Evolutionary conservation across 2,797 vertebrate genomes (phyloP).

Genomic region (Sphaeramia orbicularis): DNA sequence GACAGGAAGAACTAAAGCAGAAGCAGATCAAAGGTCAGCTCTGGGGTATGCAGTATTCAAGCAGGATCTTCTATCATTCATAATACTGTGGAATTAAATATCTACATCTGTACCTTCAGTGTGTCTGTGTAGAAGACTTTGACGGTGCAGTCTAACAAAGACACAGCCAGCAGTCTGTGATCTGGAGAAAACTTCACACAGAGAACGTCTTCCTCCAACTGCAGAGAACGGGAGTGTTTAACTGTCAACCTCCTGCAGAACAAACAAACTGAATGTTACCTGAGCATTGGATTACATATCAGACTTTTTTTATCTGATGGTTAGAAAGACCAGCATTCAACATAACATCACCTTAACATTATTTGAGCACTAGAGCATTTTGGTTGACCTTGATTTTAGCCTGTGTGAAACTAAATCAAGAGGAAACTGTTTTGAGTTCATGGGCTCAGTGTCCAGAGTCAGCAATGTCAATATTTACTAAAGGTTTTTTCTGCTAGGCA

Average conservation of each 20-base stretch:
- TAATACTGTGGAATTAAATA: too few species aligned
- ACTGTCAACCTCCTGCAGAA: conserved; percentile 87
- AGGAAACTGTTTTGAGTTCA: too few species aligned
- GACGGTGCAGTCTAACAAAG: conserved; percentile 95
- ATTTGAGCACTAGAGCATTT: too few species aligned
- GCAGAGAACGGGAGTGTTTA: conserved; percentile 90
- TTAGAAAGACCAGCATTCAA: too few species aligned
- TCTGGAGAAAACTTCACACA: conserved; percentile 93
- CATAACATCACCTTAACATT: too few species aligned
- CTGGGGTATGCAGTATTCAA: background rate
- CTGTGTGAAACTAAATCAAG: too few species aligned
- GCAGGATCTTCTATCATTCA: background rate
- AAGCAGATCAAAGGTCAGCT: background rate
- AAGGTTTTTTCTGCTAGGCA: too few species aligned
- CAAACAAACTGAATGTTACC: conserved; percentile 18
- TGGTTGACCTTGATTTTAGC: too few species aligned
- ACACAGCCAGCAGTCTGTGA: conserved; percentile 91
- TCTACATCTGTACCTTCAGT: conserved; percentile 87
- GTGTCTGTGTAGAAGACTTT: conserved; percentile 96
- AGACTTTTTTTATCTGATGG: too few species aligned
- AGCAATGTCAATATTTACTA: too few species aligned
- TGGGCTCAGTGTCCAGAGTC: too few species aligned
- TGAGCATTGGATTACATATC: too few species aligned
- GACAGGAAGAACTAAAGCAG: conserved; percentile 94
- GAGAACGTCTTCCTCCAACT: conserved; percentile 95